phyloP scores from a whole-genome alignment of 2,888 invertebrate species.

The Caenorhabditis wallacei region DNA sequence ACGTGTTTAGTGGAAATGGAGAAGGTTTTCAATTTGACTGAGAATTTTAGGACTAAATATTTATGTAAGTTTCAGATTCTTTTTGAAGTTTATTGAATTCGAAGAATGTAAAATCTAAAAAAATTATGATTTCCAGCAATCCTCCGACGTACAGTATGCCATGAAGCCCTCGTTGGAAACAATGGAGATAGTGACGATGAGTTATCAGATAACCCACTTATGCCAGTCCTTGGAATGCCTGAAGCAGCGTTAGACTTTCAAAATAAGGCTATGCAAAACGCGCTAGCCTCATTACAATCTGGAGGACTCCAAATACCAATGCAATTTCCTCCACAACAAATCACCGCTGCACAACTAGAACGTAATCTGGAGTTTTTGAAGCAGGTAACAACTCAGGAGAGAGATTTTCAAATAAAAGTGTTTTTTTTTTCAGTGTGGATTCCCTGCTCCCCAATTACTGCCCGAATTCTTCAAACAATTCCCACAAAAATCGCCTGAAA shows the following conservation, averaged over 20 bases:
- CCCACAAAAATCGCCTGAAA: conserved; percentile 47
- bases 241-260: conserved; percentile 27
- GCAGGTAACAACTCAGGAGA: too few species aligned
- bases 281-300: conserved; percentile 49
- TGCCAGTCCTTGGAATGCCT: conserved; percentile 17
- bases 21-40: conserved; percentile 45
- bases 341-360: conserved; percentile 39
- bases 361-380: conserved; percentile 50
- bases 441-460: conserved; percentile 19
- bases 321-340: conserved; percentile 33
- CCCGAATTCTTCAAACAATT: conserved; percentile 24
- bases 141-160: conserved; percentile 62
- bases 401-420: background rate
- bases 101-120: background rate
- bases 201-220: conserved; percentile 33
- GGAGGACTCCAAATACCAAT: conserved; percentile 28
- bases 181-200: conserved; percentile 69
- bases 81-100: background rate
- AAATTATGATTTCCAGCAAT: conserved; percentile 65
- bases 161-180: conserved; percentile 67
- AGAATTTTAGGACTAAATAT: conserved; percentile 64
- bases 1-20: conserved; percentile 67
- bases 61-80: conserved; percentile 28
- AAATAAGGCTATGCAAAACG: conserved; percentile 34
- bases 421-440: conserved; percentile 46